Base-by-base conservation (phyloP, 2,888 invertebrate genomes). In the Julus scandinavius region DNA sequence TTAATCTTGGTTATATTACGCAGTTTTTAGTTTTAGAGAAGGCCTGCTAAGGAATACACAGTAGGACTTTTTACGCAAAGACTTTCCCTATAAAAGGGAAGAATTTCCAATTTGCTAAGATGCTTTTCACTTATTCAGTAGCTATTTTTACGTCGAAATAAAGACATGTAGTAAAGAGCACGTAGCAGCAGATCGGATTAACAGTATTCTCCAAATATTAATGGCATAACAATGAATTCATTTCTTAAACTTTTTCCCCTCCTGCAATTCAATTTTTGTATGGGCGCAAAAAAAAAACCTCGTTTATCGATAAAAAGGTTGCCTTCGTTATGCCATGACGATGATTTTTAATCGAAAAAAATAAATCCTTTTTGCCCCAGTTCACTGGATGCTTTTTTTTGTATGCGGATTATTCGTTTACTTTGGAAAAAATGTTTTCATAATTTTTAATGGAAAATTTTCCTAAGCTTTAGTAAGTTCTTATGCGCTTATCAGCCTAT, bases 161-260 rank as follows among this genome's bases (percentile, higher is more conserved):
- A 80, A 40, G 80, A 80, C 80, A 38, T 38, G 80, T 80, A 38
- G 80, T 38, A 80, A 80, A 80, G 80, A 38, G 80, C 80, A 80
- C 80, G 80, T 80, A 80, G 38, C 80, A 15, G 38, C 80, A 80
- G 80, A 80, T 80, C 80, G 80, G 80, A 80, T 80, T 80, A 80
- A 80, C 80, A 29, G 38, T 80, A 1, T 80, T 80, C 80, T 38
- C 38, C 80, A 80, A 80, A 80, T 38, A 80, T 80, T 80, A 80
- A 80, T 80, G 80, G 80, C 80, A 80, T 80, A 80, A 80, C 80
- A 80, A 80, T 80, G 80, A 80, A 80, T 38, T 80, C 80, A 80
- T 80, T 80, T 80, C 80, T 80, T 80, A 80, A 80, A 80, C 80
- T 40, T 80, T 80, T 11, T 9, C 15, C 11, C 11, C 38, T 45